Conservation (phyloP, 2,797 vertebrate genomes). For the Selene dorsalis region DNA sequence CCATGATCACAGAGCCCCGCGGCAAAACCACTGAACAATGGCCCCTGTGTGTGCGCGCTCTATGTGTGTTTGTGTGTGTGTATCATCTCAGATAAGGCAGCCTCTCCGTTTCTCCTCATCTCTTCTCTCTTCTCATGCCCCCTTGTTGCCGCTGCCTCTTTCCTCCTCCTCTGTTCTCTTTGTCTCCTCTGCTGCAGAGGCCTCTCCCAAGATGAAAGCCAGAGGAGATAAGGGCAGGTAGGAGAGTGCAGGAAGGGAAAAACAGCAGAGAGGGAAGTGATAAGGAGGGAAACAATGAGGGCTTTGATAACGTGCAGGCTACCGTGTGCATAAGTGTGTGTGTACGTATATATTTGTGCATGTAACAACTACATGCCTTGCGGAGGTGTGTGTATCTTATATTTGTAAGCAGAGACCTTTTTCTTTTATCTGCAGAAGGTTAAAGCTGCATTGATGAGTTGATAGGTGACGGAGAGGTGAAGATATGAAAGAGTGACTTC, state of each 20-base stretch:
- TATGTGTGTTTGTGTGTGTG: constrained; percentile 56
- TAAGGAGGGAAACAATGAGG: constrained; percentile 77
- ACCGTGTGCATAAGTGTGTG: constrained; percentile 36
- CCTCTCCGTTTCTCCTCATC: constrained; percentile 61
- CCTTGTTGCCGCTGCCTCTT: constrained; percentile 59
- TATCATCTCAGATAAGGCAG: constrained; percentile 77
- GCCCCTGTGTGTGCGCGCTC: constrained; percentile 52
- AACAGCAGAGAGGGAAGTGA: constrained; percentile 74
- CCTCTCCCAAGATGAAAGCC: constrained; percentile 76
- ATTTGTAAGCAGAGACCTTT: constrained; percentile 31
- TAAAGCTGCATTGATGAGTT: not conserved
- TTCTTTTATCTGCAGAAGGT: constrained; percentile 21
- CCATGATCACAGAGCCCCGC: constrained; percentile 80
- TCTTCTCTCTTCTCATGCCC: constrained; percentile 69
- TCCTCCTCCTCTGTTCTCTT: constrained; percentile 62
- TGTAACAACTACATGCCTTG: constrained; percentile 14
- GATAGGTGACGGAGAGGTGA: constrained; percentile 8
- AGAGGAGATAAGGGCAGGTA: constrained; percentile 79
- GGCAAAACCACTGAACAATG: constrained; percentile 76
- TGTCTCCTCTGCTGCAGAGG: constrained; percentile 61
- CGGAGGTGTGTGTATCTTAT: constrained; percentile 4
- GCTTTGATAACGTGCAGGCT: constrained; percentile 71
- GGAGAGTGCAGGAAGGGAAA: constrained; percentile 76
- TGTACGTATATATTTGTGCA: constrained; percentile 27
- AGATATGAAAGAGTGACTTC: constrained; percentile 36